phyloP scores from a whole-genome alignment of 1,140 invertebrate genomes.

The Tigriopus japonicus region DNA sequence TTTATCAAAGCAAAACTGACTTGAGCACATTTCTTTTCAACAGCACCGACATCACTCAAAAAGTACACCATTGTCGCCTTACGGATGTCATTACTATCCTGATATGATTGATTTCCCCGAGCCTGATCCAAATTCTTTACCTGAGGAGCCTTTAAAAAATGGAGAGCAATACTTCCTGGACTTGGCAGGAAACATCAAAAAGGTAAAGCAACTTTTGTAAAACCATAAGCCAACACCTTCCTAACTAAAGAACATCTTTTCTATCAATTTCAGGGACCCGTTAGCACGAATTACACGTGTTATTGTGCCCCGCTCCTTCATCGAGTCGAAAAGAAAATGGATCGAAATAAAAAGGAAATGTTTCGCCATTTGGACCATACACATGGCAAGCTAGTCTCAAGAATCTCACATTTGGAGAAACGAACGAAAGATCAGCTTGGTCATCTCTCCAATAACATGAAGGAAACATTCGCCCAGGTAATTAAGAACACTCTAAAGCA shows the following conservation, averaged over 20 bases:
- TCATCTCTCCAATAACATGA: conserved; percentile 29
- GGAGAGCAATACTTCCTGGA: conserved; percentile 89
- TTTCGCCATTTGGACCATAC: conserved; percentile 64
- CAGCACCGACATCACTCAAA: no score
- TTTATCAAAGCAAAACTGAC: no score
- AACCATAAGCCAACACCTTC: no score
- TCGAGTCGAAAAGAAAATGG: conserved; percentile 64
- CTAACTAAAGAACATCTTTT: no score
- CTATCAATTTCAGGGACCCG: conserved; percentile 40
- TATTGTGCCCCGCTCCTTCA: conserved; percentile 65
- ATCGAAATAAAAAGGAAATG: conserved; percentile 61
- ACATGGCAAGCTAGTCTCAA: conserved; percentile 54
- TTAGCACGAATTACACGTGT: conserved; percentile 66
- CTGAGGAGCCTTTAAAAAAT: background rate
- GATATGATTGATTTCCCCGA: background rate
- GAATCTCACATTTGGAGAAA: conserved; percentile 53
- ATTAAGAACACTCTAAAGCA: no score
- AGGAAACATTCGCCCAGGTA: conserved; percentile 26
- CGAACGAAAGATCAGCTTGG: conserved; percentile 53
- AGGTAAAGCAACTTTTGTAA: conserved; percentile 16
- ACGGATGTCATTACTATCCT: background rate
- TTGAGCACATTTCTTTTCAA: no score
- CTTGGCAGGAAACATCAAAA: conserved; percentile 80
- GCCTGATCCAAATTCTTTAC: background rate
- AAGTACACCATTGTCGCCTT: background rate